These are phyloP conservation scores for Antheraea pernyi DNA, from an alignment of 1,140 invertebrate genomes.

Conservation along the genomic window DNA sequence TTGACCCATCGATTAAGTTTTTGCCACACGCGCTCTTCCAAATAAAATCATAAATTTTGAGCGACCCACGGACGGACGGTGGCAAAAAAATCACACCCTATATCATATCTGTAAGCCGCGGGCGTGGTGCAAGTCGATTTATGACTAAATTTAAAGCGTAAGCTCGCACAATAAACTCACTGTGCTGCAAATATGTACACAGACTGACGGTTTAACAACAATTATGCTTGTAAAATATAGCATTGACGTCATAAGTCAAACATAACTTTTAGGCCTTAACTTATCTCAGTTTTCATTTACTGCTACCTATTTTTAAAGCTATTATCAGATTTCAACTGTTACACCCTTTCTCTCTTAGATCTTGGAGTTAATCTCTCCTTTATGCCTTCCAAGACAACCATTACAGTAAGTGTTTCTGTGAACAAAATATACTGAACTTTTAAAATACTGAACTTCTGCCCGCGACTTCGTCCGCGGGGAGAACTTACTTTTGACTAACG, in stretches of 20 bases:
- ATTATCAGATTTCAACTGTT: no score
- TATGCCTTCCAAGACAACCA: no score
- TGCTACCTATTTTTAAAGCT: no score
- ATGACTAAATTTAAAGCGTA: conserved; percentile 60
- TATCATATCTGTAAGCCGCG: conserved; percentile 39
- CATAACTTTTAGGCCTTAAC: no score
- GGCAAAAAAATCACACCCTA: conserved; percentile 54
- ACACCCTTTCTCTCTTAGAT: no score
- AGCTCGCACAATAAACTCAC: conserved; percentile 27
- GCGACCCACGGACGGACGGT: conserved; percentile 23
- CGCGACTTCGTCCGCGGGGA: no score
- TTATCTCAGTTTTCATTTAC: no score
- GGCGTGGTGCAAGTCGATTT: conserved; percentile 57
- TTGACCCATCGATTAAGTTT: conserved; percentile 69
- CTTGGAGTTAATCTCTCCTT: no score
- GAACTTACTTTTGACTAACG: no score
- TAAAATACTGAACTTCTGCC: no score
- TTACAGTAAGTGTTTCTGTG: no score
- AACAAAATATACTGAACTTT: no score
- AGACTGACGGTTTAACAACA: background rate
- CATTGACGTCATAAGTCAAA: background rate
- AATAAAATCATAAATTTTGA: conserved; percentile 70
- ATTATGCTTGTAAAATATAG: background rate
- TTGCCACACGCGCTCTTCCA: conserved; percentile 51
- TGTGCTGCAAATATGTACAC: conserved; percentile 17